Evolutionary conservation across 1,140 invertebrate genomes (phyloP).

Genomic region (Melanaphis sacchari): DNA sequence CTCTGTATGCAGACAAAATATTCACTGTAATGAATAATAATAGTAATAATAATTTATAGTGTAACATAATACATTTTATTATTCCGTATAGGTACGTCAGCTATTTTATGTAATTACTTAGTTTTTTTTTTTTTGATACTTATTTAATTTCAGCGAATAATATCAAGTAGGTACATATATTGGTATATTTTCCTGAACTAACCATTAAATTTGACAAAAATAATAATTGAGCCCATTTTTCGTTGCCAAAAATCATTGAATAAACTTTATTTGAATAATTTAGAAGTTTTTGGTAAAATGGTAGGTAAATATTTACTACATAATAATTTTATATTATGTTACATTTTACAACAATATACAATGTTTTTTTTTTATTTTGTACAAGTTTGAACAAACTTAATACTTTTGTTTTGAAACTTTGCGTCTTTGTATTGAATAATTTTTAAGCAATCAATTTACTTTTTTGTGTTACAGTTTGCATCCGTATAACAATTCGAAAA

Average conservation of each 20-base stretch:
- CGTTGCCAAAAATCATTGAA: background rate
- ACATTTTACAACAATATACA: background rate
- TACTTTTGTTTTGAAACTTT: background rate
- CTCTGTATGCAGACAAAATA: too few species aligned
- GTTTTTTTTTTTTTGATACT: background rate
- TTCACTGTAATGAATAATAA: too few species aligned
- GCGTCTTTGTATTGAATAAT: background rate
- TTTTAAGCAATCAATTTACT: conserved; percentile 9
- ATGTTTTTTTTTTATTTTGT: background rate
- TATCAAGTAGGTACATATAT: background rate
- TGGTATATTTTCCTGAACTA: background rate
- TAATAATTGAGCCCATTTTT: background rate
- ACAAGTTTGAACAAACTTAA: conserved; percentile 9
- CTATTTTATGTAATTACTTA: too few species aligned
- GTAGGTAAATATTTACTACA: background rate
- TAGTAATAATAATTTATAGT: too few species aligned
- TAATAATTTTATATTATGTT: too few species aligned
- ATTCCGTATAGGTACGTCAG: too few species aligned
- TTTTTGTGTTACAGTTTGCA: background rate
- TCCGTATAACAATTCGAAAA: background rate
- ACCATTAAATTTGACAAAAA: too few species aligned
- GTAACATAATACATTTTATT: too few species aligned
- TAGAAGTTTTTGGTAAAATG: background rate
- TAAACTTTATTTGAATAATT: background rate
- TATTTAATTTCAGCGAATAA: background rate